Base-by-base conservation (phyloP, 2,888 invertebrate species). In the Desoria tigrina region DNA sequence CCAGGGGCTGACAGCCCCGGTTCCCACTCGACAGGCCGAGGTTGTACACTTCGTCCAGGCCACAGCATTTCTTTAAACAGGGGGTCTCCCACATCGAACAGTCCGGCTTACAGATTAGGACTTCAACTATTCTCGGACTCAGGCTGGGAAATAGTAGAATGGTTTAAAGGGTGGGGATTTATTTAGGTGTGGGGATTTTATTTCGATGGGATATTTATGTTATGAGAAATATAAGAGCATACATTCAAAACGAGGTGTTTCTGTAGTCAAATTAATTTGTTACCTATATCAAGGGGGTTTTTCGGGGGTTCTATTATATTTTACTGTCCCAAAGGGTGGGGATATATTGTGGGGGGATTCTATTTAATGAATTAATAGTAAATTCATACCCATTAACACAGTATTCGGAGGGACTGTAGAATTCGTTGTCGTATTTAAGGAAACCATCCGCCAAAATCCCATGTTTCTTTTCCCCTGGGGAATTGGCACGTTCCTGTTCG, bases 31-130 rank as follows among this genome's bases (percentile, higher is more conserved):
- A 55, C 9, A 71, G 42, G 2, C 71, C 71, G 11, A 71, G 53
- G 51, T 65, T 68, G 37, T 71, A 71, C 21, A 65, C 53, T 21
- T 67, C 67, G 39, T 68, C 65, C 14, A 71, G 51, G 7, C 61
- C 65, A 53, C 71, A 71, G 56, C 71, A 71, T 42, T 70, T 70
- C 32, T 65, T 53, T 23, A 71, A 55, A 45, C 71, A 71, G 9
- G 71, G 71, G n/a, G 71, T 68, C 14, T 58, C 63, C 23, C 57
- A 61, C 21, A 62, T 61, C 3, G 61, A 63, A 21, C 71, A 71
- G 45, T 63, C 61, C n/a, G 68, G 63, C 49, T 71, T 71, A 32
- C 71, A 71, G 24, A 68, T 63, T 39, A 68, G 53, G 21, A 71
- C 61, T 55, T 71, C 71, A 4, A 71, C 45, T n/a, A 71, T 71